Base-by-base conservation (phyloP, 2,113 vertebrate species). In the Pholis gunnellus region DNA sequence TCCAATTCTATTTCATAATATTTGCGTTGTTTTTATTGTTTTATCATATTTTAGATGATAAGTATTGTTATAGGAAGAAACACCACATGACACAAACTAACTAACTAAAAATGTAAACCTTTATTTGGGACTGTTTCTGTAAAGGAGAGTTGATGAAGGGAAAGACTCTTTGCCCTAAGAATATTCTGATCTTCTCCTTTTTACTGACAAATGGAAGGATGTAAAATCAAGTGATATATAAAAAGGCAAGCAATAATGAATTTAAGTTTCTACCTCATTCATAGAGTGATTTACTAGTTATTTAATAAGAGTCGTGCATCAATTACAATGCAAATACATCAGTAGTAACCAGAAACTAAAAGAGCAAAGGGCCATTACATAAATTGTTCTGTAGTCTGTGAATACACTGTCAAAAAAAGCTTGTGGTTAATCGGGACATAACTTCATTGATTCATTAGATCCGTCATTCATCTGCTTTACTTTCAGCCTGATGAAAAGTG, bases 371-470 rank as follows among this genome's bases (percentile, higher is more conserved):
- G 57, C 56, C 3, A 38, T 77, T 73, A 81, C 34, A 67, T 36
- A 63, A 76, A 29, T 59, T 54, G 20, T 75, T 85, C 36, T 27
- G 52, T 44, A 27, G 54, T 42, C 29, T 81, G 34, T 77, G 38
- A 63, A 52, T 54, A 68, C 63, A 29, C 14, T 59, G 15, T 52
- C 15, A 48, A 20, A 72, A 9, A 25, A 73, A 42, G 75, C 3
- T 87, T 56, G 67, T 15, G 46, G 31, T 54, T 77, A 79, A 74
- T 68, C 38, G 27, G 57, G 22, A 54, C 25, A 84, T 64, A 68
- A 40, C 66, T 63, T 75, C 9, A 78, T 11, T 83, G 59, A 78
- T 50, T 78, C 67, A 69, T 88, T 68, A 46, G 52, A 70, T 75
- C 36, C 57, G 42, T 79, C 36, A 68, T 83, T 66, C 34, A 36